Percentiles rank a stretch among this genome's conserved stretches.
Evolutionary conservation across 2,113 vertebrate species (phyloP).

Genomic region (Numenius arquata): DNA sequence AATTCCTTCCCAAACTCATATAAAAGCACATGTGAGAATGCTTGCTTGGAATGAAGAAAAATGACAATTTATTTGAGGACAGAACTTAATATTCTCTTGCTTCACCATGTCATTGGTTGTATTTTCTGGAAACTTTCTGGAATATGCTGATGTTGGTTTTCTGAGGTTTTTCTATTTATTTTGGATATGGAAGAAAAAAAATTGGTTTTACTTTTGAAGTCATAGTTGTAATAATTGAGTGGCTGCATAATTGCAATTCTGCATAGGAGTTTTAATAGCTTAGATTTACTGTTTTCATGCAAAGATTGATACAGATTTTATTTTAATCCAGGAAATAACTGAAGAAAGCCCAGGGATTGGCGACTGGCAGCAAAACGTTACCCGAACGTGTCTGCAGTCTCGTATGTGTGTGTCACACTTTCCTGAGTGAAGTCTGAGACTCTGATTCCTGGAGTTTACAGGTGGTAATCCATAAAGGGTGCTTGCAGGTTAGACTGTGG

Average conservation of each 20-base stretch:
- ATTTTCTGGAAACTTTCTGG: background rate
- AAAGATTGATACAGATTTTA: background rate
- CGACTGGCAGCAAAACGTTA: background rate
- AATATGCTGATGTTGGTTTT: background rate
- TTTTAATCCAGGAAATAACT: background rate
- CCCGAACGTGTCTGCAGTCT: background rate
- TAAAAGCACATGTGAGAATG: background rate
- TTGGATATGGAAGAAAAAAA: background rate
- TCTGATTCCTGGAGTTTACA: background rate
- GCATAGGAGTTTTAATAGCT: background rate
- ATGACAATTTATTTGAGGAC: background rate
- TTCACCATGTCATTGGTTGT: background rate
- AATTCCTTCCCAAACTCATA: background rate
- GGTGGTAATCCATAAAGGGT: background rate
- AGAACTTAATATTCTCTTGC: background rate
- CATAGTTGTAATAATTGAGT: background rate
- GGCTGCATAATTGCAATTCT: background rate
- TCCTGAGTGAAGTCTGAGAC: accelerated
- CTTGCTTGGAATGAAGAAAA: background rate
- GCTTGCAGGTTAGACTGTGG: background rate
- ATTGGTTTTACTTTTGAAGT: background rate
- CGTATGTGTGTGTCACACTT: background rate
- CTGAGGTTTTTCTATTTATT: background rate
- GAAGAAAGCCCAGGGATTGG: background rate
- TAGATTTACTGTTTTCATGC: background rate